Conservation (phyloP, 2,797 vertebrate genomes). For the Gephyroberyx darwinii region DNA sequence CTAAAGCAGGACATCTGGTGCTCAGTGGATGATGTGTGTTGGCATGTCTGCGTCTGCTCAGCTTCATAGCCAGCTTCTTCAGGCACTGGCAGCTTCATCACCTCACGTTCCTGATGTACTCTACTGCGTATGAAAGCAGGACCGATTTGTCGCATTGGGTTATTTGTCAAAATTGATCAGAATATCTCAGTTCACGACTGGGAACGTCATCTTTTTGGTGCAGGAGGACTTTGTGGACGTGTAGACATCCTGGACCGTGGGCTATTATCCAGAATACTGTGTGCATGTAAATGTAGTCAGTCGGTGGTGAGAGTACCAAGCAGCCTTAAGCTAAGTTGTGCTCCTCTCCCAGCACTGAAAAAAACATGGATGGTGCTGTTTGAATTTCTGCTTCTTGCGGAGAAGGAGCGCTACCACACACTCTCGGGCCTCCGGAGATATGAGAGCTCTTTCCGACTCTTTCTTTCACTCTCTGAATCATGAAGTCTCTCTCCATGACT, state of each 20-base stretch:
- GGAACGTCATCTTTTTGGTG: conserved; percentile 1
- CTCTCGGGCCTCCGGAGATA: conserved; percentile 26
- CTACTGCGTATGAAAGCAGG: too few species aligned
- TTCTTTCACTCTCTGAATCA: not conserved
- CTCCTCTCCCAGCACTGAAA: not conserved
- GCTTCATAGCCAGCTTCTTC: too few species aligned
- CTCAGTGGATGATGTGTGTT: too few species aligned
- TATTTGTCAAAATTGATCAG: not conserved
- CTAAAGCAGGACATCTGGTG: too few species aligned
- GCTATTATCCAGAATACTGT: not conserved
- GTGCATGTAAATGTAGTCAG: conserved; percentile 18
- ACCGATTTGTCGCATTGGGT: too few species aligned
- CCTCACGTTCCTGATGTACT: too few species aligned
- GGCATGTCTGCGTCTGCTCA: too few species aligned
- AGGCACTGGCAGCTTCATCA: too few species aligned
- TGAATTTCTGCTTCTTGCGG: conserved; percentile 15
- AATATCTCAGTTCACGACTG: not conserved
- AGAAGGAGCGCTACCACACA: not conserved
- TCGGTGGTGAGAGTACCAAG: not conserved
- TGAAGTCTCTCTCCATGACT: conserved; percentile 7
- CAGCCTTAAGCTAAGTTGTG: not conserved
- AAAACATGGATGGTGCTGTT: conserved; percentile 6
- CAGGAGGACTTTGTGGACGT: not conserved
- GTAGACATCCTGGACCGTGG: not conserved
- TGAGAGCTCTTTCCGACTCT: conserved; percentile 10